Evolutionary conservation across 2,797 vertebrate genomes (phyloP).

Genomic region (Atherinosoma microstoma): DNA sequence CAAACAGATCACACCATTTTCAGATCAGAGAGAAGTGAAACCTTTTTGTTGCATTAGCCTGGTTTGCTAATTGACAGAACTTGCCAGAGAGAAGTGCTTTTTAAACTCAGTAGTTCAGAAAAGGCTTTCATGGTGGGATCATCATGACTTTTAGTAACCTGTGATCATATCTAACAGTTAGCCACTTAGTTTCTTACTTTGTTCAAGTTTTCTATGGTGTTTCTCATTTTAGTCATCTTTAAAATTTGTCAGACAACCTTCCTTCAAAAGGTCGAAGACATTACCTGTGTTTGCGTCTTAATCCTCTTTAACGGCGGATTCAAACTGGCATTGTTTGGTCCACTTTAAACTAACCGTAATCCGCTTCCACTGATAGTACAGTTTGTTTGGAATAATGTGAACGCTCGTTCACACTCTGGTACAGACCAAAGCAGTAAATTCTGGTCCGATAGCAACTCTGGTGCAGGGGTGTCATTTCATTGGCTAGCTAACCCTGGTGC

Average conservation of each 20-base stretch:
- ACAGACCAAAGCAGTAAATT: too few species aligned
- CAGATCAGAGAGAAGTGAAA: constrained; percentile 9
- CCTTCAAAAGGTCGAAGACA: not conserved
- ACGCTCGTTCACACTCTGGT: not conserved
- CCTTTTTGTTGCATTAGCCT: constrained; percentile 1
- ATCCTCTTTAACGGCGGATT: not conserved
- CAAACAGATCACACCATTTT: constrained; percentile 6
- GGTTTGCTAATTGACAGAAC: not conserved
- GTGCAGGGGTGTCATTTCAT: too few species aligned
- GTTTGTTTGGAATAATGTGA: not conserved
- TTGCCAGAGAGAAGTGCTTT: not conserved
- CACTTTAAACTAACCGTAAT: not conserved
- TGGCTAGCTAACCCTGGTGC: not conserved
- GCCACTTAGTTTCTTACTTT: too few species aligned
- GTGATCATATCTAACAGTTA: not conserved
- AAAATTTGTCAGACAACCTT: too few species aligned
- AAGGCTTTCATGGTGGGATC: not conserved
- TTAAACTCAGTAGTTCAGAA: constrained; percentile 15
- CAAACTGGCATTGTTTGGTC: not conserved
- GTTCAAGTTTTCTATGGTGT: too few species aligned
- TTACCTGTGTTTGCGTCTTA: not conserved
- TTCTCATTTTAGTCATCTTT: too few species aligned
- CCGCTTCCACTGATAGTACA: not conserved
- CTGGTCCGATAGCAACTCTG: too few species aligned
- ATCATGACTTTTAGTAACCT: constrained; percentile 14